Evolutionary conservation across 2,113 vertebrate genomes (phyloP), one percentile per base, ranked within the genome.

Genomic region (Pteronura brasiliensis): DNA sequence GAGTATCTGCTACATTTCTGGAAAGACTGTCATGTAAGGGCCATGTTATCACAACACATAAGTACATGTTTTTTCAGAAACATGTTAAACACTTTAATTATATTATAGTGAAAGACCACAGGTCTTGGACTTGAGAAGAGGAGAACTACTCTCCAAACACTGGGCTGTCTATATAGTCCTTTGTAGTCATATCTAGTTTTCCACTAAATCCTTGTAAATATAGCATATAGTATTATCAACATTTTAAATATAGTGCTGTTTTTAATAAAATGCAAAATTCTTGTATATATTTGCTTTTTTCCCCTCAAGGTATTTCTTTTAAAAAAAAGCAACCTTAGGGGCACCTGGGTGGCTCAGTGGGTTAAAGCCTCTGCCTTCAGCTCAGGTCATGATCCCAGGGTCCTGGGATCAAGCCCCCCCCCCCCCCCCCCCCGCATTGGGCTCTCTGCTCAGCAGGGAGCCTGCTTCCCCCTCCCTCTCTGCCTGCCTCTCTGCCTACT

Each of bases 211-310:
- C 47, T 72, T 87, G 1, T n/a, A 98, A 52, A 63, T 44, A 18
- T 63, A 95, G 18, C 34, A 67, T 90, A 59, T 71, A 7, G 5
- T 55, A 69, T 82, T 55, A 59, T 34, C 10, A 76, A 21, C 1
- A 63, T 94, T 95, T 93, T 27, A 49, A 95, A 94, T 76, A 67
- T 79, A 36, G 49, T 77, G 17, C 34, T 76, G 34, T 92, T 95
- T 39, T 71, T 95, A 65, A 74, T 80, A n/a, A 88, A 91, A 71
- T 65, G 81, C 29, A 81, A 76, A 63, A 27, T 88, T 59, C 34
- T 80, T 87, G 47, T 8, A 39, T 7, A 88, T 31, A 87, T 87
- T 61, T 90, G 7, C 0, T 14, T 94, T 34, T 96, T 92, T n/a
- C 11, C 18, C 4, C 15, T 76, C 31, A 89, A 65, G 59, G 44